These are phyloP conservation scores for Syrrhaptes paradoxus DNA, from an alignment of 2,113 vertebrate species.

Conservation along the genomic window DNA sequence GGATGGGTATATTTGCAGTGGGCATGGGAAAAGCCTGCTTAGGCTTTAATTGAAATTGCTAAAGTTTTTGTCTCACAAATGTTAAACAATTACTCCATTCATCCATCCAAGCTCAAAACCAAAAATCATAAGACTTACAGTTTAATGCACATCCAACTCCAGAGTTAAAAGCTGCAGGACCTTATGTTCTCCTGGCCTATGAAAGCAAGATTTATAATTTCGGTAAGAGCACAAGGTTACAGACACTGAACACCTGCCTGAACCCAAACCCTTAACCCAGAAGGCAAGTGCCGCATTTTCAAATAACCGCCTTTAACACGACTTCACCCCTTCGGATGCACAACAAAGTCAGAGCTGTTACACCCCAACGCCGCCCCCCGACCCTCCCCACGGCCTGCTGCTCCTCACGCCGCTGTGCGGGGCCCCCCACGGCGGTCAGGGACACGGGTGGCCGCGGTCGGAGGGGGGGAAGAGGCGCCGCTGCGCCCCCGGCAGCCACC, in stretches of 20 bases:
- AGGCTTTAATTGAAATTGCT: not conserved
- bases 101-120: not conserved
- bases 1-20: fast-evolving
- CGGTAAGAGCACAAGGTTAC: not conserved
- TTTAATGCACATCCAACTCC: not conserved
- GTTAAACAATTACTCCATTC: not conserved
- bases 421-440: not conserved
- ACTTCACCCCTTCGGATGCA: fast-evolving
- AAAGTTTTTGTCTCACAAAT: not conserved
- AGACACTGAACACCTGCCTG: fast-evolving
- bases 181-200: not conserved
- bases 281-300: not conserved
- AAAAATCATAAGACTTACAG: not conserved
- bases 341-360: fast-evolving
- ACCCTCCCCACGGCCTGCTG: no score
- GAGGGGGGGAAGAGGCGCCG: not conserved
- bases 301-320: fast-evolving
- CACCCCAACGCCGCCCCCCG: not conserved
- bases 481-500: not conserved
- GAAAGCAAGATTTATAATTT: not conserved
- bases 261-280: not conserved
- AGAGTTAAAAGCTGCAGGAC: not conserved
- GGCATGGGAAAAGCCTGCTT: not conserved
- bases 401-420: not conserved
- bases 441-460: not conserved